A percentile compares a stretch with the other conserved stretches of the same genome.
These are phyloP conservation scores for Enteromius radiatus DNA, from an alignment of 2,797 vertebrate species.

Conservation along the genomic window DNA sequence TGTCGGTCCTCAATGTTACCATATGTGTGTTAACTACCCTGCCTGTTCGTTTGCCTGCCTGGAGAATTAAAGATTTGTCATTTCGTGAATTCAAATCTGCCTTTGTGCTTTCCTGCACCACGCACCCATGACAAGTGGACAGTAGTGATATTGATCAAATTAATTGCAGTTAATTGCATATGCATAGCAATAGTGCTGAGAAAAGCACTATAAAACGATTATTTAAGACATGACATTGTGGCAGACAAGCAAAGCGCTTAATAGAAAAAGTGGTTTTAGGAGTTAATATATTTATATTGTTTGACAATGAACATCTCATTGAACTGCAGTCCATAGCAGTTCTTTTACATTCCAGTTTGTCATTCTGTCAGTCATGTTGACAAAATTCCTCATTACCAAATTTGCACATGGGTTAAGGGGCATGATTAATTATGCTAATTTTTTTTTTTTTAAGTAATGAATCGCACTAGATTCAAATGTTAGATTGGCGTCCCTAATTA, in stretches of 20 bases:
- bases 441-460: neutral
- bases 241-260: neutral
- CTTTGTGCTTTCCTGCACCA: no score
- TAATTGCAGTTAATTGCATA: neutral
- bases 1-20: no score
- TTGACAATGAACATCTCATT: neutral
- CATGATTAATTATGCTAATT: slow-evolving; percentile 1
- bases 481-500: neutral
- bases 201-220: neutral
- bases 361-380: neutral
- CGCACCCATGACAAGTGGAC: no score
- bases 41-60: no score
- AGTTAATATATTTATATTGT: neutral
- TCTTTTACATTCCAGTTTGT: neutral
- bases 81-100: no score
- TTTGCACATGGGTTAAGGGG: slow-evolving; percentile 8
- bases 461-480: neutral
- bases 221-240: neutral
- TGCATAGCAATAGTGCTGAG: neutral
- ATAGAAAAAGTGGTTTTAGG: neutral
- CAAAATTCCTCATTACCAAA: neutral
- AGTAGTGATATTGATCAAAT: neutral
- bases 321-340: neutral
- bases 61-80: no score
- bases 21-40: no score